Evolutionary conservation across 2,888 invertebrate genomes (phyloP).

Genomic region (Spisula subtruncata): DNA sequence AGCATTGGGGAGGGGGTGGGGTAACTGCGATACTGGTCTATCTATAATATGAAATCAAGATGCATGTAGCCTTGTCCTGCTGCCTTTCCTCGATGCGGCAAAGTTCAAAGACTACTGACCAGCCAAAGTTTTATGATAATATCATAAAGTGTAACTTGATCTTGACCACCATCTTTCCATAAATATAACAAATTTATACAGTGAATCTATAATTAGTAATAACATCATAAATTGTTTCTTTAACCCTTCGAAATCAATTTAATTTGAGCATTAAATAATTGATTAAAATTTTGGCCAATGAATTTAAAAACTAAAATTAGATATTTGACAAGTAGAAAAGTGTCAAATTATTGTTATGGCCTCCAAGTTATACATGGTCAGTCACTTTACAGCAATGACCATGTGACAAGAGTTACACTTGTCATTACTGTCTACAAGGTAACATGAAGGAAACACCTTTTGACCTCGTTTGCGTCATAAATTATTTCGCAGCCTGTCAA

Average conservation of each 20-base stretch:
- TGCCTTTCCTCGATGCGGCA: not conserved
- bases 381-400: not conserved
- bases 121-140: not conserved
- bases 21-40: too few relatives aligned
- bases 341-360: not conserved
- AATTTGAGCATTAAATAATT: too few relatives aligned
- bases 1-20: too few relatives aligned
- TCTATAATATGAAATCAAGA: too few relatives aligned
- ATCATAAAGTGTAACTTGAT: not conserved
- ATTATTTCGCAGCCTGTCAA: not conserved
- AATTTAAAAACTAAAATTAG: too few relatives aligned
- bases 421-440: not conserved
- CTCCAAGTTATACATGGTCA: not conserved
- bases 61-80: too few relatives aligned
- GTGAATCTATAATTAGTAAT: too few relatives aligned
- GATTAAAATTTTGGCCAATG: too few relatives aligned
- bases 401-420: too few relatives aligned
- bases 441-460: not conserved
- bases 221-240: too few relatives aligned
- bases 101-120: slow-evolving; percentile 20
- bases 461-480: slow-evolving; percentile 5
- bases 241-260: too few relatives aligned
- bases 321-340: not conserved
- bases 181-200: not conserved
- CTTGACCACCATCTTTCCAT: not conserved